phyloP scores from a whole-genome alignment of 2,113 vertebrate species.

The Oophaga pumilio region DNA sequence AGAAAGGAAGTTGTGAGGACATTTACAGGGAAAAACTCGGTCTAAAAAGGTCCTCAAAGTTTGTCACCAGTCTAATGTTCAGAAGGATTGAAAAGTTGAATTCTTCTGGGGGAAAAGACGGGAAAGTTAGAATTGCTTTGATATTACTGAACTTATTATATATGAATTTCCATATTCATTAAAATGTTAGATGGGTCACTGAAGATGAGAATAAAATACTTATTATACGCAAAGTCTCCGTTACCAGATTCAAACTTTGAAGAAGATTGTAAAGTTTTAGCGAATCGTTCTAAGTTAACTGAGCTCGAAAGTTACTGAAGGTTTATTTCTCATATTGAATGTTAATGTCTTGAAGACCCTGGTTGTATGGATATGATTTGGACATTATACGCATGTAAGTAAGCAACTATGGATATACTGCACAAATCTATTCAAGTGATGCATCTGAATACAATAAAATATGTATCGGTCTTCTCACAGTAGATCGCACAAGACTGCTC shows the following conservation, averaged over 20 bases:
- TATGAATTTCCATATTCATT: conserved; percentile 9
- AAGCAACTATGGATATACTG: background rate
- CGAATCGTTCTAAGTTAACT: background rate
- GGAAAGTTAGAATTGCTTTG: background rate
- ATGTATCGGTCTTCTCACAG: no score
- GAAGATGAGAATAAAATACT: background rate
- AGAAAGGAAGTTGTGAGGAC: background rate
- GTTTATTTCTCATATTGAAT: background rate
- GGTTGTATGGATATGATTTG: background rate
- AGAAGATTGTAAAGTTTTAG: background rate
- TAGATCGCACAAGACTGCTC: no score
- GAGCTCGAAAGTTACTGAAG: background rate
- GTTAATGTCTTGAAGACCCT: background rate
- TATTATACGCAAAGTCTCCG: background rate
- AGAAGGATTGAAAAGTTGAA: background rate
- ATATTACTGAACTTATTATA: background rate
- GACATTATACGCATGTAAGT: no score
- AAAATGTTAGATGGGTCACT: conserved; percentile 7
- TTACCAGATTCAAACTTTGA: background rate
- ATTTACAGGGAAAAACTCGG: background rate
- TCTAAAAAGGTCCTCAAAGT: conserved; percentile 6
- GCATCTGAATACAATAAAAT: no score
- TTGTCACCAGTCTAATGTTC: background rate
- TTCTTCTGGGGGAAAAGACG: background rate
- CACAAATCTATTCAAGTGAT: background rate